These are phyloP conservation scores for Halocaridina rubra DNA, from an alignment of 2,888 invertebrate species.

Conservation along the genomic window DNA sequence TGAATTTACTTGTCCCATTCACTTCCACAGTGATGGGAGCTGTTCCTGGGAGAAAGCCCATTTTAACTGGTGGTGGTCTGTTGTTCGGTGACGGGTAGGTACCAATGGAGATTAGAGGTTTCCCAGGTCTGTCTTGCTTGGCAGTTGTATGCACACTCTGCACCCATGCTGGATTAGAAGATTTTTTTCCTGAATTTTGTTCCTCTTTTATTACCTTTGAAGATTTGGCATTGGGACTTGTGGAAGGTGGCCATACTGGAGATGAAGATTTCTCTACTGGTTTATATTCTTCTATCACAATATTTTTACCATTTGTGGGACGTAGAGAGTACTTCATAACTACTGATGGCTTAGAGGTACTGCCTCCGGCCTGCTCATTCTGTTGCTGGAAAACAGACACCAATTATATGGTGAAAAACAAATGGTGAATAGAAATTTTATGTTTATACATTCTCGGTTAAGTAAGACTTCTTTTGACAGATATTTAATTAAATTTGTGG, in stretches of 20 bases:
- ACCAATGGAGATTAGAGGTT: slow-evolving; percentile 46
- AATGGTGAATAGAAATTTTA: no score
- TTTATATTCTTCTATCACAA: slow-evolving; percentile 35
- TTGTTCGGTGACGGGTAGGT: slow-evolving; percentile 44
- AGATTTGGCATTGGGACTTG: not conserved
- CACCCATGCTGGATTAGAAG: not conserved
- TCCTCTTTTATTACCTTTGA: no score
- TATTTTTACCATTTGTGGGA: not conserved
- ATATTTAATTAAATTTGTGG: no score
- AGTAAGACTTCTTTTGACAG: no score
- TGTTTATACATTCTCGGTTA: no score
- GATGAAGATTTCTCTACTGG: slow-evolving; percentile 3
- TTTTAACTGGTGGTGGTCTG: slow-evolving; percentile 35
- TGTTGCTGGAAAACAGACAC: slow-evolving; percentile 30
- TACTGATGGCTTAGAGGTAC: not conserved
- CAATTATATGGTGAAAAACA: no score
- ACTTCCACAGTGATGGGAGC: not conserved
- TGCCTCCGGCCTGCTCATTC: slow-evolving; percentile 41
- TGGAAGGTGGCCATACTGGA: not conserved
- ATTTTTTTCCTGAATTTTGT: no score
- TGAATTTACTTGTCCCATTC: not conserved
- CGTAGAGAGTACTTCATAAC: slow-evolving; percentile 24
- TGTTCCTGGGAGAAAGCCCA: slow-evolving; percentile 35
- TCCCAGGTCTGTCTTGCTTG: slow-evolving; percentile 14
- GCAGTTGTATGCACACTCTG: not conserved